phyloP scores from a whole-genome alignment of 2,797 vertebrate species.

The Myotis findleyi region DNA sequence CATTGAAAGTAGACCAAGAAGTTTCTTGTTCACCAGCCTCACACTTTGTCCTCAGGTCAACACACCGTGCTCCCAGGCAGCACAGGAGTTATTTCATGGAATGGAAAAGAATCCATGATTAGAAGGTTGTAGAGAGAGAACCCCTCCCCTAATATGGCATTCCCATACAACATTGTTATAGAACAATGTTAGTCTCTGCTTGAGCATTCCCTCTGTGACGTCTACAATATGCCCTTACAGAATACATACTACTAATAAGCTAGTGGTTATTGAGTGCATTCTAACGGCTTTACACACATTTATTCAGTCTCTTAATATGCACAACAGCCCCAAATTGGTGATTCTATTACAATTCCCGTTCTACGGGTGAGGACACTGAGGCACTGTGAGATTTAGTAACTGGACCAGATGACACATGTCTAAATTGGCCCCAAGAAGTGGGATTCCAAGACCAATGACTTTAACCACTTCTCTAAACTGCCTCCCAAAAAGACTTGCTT shows the following conservation, averaged over 20 bases:
- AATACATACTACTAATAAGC: background rate
- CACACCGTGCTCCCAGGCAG: background rate
- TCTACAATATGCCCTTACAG: background rate
- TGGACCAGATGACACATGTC: background rate
- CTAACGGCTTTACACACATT: background rate
- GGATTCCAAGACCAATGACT: background rate
- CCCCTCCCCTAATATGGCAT: background rate
- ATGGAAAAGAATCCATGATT: background rate
- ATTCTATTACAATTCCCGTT: background rate
- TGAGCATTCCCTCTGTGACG: background rate
- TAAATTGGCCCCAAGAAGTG: background rate
- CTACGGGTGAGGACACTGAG: background rate
- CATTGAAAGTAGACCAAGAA: background rate
- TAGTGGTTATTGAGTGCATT: background rate
- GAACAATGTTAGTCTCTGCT: background rate
- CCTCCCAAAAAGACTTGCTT: constrained; percentile 33
- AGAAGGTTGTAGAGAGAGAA: background rate
- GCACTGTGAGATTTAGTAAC: background rate
- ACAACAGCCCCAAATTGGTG: background rate
- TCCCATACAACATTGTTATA: background rate
- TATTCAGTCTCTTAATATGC: background rate
- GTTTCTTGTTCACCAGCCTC: background rate
- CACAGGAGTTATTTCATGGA: background rate
- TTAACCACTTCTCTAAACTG: constrained; percentile 12
- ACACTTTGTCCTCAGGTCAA: background rate